phyloP scores from a whole-genome alignment of 1,140 invertebrate species.

The Bombus consobrinus region DNA sequence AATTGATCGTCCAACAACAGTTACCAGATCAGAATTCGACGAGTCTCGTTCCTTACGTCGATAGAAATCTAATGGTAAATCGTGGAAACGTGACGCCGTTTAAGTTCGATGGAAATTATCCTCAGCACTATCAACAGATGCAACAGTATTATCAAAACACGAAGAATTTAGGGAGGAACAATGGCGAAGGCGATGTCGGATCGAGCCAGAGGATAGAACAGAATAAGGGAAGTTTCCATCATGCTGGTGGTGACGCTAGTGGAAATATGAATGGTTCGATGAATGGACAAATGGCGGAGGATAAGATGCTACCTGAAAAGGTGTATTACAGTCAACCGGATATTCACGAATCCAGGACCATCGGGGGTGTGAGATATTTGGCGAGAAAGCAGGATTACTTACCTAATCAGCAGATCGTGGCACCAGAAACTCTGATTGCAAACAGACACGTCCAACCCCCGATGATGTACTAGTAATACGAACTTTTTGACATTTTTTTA shows the following conservation, averaged over 20 bases:
- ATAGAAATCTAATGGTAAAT: not conserved
- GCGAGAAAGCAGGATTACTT: slow-evolving; percentile 62
- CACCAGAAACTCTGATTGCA: slow-evolving; percentile 33
- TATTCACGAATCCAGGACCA: slow-evolving; percentile 59
- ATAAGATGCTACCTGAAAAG: not conserved
- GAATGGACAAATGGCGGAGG: not conserved
- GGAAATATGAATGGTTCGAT: slow-evolving; percentile 1
- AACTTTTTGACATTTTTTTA: not conserved
- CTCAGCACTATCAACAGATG: slow-evolving; percentile 49
- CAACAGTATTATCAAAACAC: slow-evolving; percentile 49
- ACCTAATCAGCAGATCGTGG: slow-evolving; percentile 37
- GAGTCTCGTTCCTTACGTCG: not conserved
- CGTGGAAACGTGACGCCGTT: not conserved
- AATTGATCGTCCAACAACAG: not conserved
- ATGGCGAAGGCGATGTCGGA: slow-evolving; percentile 48
- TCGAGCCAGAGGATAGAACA: not conserved
- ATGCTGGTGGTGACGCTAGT: slow-evolving; percentile 48
- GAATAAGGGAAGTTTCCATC: slow-evolving; percentile 16
- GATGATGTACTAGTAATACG: slow-evolving; percentile 31
- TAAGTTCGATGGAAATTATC: slow-evolving; percentile 9
- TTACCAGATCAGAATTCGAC: not conserved
- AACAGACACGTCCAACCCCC: slow-evolving; percentile 48
- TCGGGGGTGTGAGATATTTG: slow-evolving; percentile 67
- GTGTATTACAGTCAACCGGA: slow-evolving; percentile 38
- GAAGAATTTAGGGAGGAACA: slow-evolving; percentile 3